These are phyloP conservation scores for Erythrocebus patas DNA, from an alignment of 2,113 vertebrate species.

Conservation along the genomic window DNA sequence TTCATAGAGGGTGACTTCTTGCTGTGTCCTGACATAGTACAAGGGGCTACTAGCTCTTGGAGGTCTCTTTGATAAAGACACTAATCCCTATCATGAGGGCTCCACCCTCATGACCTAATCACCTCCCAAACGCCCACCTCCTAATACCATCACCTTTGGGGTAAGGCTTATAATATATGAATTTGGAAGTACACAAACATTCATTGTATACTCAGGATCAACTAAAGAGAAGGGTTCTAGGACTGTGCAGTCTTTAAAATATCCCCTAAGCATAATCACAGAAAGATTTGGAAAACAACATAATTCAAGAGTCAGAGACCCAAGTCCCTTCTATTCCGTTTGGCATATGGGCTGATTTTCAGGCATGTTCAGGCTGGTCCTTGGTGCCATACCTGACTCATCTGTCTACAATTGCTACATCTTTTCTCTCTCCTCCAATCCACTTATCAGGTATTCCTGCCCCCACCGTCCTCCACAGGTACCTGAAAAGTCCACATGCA, in stretches of 20 bases:
- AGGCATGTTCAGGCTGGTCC: not conserved
- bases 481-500: not conserved
- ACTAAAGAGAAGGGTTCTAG: not conserved
- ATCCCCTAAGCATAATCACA: not conserved
- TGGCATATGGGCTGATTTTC: not conserved
- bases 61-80: not conserved
- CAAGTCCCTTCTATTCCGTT: not conserved
- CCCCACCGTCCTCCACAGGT: too few relatives aligned
- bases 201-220: not conserved
- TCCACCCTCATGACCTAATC: not conserved
- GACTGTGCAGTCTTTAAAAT: not conserved
- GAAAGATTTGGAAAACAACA: not conserved
- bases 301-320: not conserved
- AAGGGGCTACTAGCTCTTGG: not conserved
- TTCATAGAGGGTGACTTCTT: not conserved
- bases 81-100: not conserved
- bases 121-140: not conserved
- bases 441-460: not conserved
- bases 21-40: not conserved
- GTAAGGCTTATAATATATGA: not conserved
- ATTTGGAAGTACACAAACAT: not conserved
- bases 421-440: not conserved
- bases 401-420: not conserved
- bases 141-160: not conserved
- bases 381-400: not conserved